These are phyloP conservation scores for Adelosebastes latens DNA, from an alignment of 2,797 vertebrate species.

Conservation along the genomic window DNA sequence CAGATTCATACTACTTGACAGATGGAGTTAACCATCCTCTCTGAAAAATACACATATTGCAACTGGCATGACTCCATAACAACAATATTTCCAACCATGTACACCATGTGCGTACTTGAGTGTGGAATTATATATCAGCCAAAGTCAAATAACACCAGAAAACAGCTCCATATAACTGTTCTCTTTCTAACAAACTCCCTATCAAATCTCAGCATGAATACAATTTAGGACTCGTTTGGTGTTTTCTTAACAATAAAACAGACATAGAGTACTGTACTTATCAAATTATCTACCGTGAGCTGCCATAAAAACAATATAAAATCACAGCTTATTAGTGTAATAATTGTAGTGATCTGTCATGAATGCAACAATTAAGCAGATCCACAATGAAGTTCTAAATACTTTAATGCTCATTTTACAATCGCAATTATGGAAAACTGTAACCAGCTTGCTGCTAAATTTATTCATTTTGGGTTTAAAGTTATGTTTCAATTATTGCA, in stretches of 20 bases:
- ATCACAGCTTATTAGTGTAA: not conserved
- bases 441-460: not conserved
- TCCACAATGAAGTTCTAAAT: not conserved
- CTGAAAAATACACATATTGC: conserved; percentile 50
- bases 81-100: conserved; percentile 31
- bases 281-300: not conserved
- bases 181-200: not conserved
- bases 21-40: conserved; percentile 57
- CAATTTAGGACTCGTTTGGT: not conserved
- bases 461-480: not conserved
- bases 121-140: conserved; percentile 29
- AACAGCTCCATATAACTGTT: not conserved
- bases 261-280: not conserved
- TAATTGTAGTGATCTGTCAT: not conserved
- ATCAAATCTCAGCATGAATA: not conserved
- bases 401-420: conserved; percentile 14
- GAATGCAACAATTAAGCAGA: conserved; percentile 18
- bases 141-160: conserved; percentile 22
- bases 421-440: not conserved
- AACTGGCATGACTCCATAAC: conserved; percentile 38
- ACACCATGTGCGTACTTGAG: conserved; percentile 10
- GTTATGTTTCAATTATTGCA: not conserved
- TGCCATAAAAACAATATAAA: conserved; percentile 1
- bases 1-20: conserved; percentile 54
- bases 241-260: conserved; percentile 18